Percentiles rank a stretch among this genome's conserved stretches.
Evolutionary conservation across 2,113 vertebrate genomes (phyloP).

Genomic region (Hypomesus transpacificus): DNA sequence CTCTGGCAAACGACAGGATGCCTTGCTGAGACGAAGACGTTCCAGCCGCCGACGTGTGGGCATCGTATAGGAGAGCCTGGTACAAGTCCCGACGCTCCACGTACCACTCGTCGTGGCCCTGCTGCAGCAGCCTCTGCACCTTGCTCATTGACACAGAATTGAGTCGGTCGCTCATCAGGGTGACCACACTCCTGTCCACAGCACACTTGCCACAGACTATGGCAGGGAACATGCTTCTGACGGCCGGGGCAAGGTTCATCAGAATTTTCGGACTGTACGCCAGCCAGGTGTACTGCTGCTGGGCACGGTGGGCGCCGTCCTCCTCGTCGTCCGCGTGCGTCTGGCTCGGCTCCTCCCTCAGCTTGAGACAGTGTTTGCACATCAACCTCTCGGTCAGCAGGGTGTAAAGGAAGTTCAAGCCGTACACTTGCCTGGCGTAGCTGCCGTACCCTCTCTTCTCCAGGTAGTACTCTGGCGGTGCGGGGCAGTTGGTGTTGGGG

Average conservation of each 20-base stretch:
- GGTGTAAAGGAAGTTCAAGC: slow-evolving; percentile 6
- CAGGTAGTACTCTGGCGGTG: slow-evolving; percentile 7
- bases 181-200: slow-evolving; percentile 14
- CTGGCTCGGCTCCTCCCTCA: neutral
- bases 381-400: slow-evolving; percentile 10
- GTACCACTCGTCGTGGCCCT: slow-evolving; percentile 15
- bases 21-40: slow-evolving; percentile 1
- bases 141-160: slow-evolving; percentile 8
- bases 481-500: slow-evolving; percentile 18
- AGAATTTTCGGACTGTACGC: slow-evolving; percentile 16
- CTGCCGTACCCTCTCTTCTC: no score
- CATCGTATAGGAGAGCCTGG: slow-evolving; percentile 15
- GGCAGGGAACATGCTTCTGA: slow-evolving; percentile 24
- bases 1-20: slow-evolving; percentile 4
- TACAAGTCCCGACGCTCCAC: slow-evolving; percentile 12
- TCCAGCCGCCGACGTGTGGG: slow-evolving; percentile 12
- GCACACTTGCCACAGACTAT: slow-evolving; percentile 11
- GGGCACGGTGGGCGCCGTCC: no score
- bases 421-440: slow-evolving; percentile 15
- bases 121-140: slow-evolving; percentile 16
- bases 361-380: slow-evolving; percentile 3
- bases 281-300: slow-evolving; percentile 13
- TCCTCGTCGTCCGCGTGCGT: neutral
- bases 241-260: slow-evolving; percentile 19
- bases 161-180: slow-evolving; percentile 9